Evolutionary conservation across 1,140 invertebrate species (phyloP).

Genomic region (Pomacea maculata): DNA sequence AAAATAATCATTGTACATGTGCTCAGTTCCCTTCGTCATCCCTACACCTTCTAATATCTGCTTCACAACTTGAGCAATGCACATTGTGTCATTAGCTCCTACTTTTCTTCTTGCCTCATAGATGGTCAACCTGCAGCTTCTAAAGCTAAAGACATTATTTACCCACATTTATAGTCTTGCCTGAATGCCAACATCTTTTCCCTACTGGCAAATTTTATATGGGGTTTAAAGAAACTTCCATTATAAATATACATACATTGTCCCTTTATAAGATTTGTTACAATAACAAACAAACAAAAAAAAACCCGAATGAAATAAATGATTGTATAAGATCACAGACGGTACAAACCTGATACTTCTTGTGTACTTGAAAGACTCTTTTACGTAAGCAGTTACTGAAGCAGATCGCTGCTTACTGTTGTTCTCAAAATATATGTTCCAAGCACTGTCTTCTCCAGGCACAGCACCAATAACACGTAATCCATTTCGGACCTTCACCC

Average conservation of each 20-base stretch:
- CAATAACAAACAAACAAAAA: background rate
- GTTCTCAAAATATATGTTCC: constrained; percentile 85
- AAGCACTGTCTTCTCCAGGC: constrained; percentile 74
- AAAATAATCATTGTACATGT: too few species aligned
- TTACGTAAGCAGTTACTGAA: constrained; percentile 80
- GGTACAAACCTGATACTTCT: constrained; percentile 38
- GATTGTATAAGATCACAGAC: background rate
- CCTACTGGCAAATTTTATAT: too few species aligned
- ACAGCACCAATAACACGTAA: constrained; percentile 83
- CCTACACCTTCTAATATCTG: too few species aligned
- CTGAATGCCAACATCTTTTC: too few species aligned
- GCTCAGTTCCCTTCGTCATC: too few species aligned
- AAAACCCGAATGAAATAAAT: background rate
- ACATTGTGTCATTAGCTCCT: too few species aligned
- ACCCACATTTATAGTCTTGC: too few species aligned
- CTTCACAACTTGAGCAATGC: too few species aligned
- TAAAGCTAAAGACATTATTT: too few species aligned
- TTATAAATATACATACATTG: background rate
- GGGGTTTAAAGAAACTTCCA: too few species aligned
- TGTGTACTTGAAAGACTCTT: constrained; percentile 37
- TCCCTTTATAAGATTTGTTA: background rate
- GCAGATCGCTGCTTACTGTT: constrained; percentile 84
- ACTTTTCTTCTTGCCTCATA: too few species aligned
- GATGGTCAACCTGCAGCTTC: too few species aligned
- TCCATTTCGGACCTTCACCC: constrained; percentile 86